Evolutionary conservation across 2,113 vertebrate genomes (phyloP).

Genomic region (Chloebia gouldiae): DNA sequence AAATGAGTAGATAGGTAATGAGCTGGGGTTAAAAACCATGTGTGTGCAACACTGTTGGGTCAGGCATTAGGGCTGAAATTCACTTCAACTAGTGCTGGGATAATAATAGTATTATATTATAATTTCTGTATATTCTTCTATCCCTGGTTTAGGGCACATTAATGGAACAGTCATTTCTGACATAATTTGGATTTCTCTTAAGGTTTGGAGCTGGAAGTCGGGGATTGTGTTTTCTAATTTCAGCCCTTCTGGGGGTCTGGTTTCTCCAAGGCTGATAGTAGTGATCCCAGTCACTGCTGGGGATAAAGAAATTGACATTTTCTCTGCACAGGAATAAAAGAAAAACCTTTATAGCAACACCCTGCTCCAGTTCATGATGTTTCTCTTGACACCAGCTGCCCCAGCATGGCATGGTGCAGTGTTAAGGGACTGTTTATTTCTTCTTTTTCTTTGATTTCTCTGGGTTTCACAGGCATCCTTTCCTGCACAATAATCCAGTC

Average conservation of each 20-base stretch:
- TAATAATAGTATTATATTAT: not conserved
- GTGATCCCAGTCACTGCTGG: not conserved
- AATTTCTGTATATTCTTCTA: not conserved
- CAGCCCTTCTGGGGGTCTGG: not conserved
- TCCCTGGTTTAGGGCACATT: not conserved
- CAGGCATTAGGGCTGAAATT: not conserved
- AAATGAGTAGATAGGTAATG: not conserved
- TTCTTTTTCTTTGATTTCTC: not conserved
- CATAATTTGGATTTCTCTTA: not conserved
- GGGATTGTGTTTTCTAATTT: not conserved
- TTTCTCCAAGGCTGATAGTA: not conserved
- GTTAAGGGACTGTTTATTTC: not conserved
- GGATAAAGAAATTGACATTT: not conserved
- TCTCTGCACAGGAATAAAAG: not conserved
- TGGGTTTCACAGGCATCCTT: not conserved
- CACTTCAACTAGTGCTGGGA: not conserved
- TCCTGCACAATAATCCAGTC: not conserved
- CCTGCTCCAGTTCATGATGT: not conserved
- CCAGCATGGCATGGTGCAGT: not conserved
- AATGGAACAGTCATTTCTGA: not conserved
- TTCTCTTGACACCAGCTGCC: not conserved
- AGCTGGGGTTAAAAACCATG: not conserved
- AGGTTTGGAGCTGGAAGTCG: not conserved
- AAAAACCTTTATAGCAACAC: not conserved
- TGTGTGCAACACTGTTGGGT: not conserved